Base-by-base conservation (phyloP, 2,888 invertebrate species). In the Microctonus aethiopoides region DNA sequence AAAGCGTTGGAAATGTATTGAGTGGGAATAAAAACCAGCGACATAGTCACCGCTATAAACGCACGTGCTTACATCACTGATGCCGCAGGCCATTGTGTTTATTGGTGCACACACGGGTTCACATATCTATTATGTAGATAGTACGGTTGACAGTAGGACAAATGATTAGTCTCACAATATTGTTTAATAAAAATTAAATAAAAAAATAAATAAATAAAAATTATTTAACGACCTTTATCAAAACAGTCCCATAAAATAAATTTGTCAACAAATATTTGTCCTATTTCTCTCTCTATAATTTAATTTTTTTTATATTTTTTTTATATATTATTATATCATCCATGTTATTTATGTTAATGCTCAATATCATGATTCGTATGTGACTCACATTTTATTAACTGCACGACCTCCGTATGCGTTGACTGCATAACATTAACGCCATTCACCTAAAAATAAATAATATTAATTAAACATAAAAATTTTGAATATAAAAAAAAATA, bases 371-470 rank as follows among this genome's bases (percentile, higher is more conserved):
- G 16, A 6, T 57, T 29, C 10, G 26, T 13, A 32, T 46, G 39
- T 24, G 73, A 89, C 92, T 91, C 88, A 97, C 97, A 93, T 92
- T 94, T 93, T 83, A 99, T 98, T 87, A 98, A 92, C 82, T 93
- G 93, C 82, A 99, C 97, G 78, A 99, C 99, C 85, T 98, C 95
- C 81, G 94, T 94, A 84, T 99, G 98, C 83, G 96, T 97, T 84
- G 94, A 94, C 80, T 93, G 93, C 80, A 93, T 93, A 72, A 99
- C 98, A 81, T 95, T 92, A 75, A 94, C 92, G 73, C 97, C 96
- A 89, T 98, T 98, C 79, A 98, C 97, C 91, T 95, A 87, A 80
- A 80, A 78, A 79, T 74, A 74, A 73, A 67, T n/a, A 22, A 54
- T 13, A 32, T 41, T 59, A 39, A 59, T 51, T 56, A n/a, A 57